phyloP scores from a whole-genome alignment of 1,140 invertebrate species.

The Trissolcus basalis region DNA sequence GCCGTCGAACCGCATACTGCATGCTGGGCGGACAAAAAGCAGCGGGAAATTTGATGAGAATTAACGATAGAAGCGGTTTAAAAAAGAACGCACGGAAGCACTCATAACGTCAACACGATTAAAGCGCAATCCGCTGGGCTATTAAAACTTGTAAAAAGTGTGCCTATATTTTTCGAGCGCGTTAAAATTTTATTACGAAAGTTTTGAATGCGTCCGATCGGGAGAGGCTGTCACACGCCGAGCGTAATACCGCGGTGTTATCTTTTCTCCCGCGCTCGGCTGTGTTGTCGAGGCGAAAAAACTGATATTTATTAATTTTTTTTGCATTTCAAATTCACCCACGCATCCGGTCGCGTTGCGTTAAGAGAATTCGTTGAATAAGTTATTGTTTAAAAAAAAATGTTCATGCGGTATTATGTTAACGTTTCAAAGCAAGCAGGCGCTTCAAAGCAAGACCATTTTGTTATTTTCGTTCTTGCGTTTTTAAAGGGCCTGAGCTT shows the following conservation, averaged over 20 bases:
- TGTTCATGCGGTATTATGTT: constrained; percentile 41
- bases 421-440: constrained; percentile 28
- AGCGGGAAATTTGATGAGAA: not conserved
- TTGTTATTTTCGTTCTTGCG: too few relatives aligned
- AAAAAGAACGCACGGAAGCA: not conserved
- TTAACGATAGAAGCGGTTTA: not conserved
- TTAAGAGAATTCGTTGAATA: constrained; percentile 37
- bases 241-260: constrained; percentile 18
- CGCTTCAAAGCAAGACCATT: too few relatives aligned
- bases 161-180: constrained; percentile 28
- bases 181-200: constrained; percentile 44
- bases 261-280: constrained; percentile 18
- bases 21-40: not conserved
- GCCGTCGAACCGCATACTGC: not conserved
- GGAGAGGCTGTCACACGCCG: not conserved
- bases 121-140: not conserved
- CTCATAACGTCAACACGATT: constrained; percentile 16
- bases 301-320: constrained; percentile 43
- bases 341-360: not conserved
- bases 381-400: constrained; percentile 45
- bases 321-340: constrained; percentile 24
- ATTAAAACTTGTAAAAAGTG: constrained; percentile 38
- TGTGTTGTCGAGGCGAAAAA: constrained; percentile 15
- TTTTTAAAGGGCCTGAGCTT: too few relatives aligned
- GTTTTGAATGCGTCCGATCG: constrained; percentile 31